These are phyloP conservation scores for Paramormyrops kingsleyae DNA, from an alignment of 2,113 vertebrate genomes.

Conservation along the genomic window DNA sequence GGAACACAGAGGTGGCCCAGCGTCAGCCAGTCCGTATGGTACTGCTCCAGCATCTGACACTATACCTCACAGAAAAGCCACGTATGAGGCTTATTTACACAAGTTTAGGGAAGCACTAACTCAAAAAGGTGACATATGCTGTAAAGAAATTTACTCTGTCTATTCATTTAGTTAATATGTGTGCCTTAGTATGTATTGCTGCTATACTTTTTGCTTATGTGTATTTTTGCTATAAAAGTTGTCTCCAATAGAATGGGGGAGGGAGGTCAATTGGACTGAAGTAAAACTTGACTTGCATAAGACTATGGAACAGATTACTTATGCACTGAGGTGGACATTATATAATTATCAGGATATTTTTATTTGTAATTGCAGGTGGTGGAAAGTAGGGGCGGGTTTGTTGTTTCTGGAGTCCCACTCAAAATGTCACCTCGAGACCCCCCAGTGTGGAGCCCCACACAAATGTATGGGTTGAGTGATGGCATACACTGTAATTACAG, in stretches of 20 bases:
- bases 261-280: not conserved
- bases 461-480: not conserved
- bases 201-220: not conserved
- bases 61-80: not conserved
- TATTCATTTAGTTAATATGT: not conserved
- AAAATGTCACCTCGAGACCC: not conserved
- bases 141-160: not conserved
- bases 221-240: not conserved
- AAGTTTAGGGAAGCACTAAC: not conserved
- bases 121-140: not conserved
- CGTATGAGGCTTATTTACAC: not conserved
- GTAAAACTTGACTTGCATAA: not conserved
- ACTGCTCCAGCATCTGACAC: not conserved
- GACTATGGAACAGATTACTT: not conserved
- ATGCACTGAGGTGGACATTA: not conserved
- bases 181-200: not conserved
- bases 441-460: not conserved
- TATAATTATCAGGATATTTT: not conserved
- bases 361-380: not conserved
- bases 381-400: not conserved
- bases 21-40: not conserved
- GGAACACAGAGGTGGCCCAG: not conserved
- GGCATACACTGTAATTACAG: not conserved
- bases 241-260: not conserved
- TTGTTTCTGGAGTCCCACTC: not conserved